Evolutionary conservation across 2,113 vertebrate species (phyloP), one percentile per base, ranked within the genome.

Genomic region (Agapornis roseicollis): DNA sequence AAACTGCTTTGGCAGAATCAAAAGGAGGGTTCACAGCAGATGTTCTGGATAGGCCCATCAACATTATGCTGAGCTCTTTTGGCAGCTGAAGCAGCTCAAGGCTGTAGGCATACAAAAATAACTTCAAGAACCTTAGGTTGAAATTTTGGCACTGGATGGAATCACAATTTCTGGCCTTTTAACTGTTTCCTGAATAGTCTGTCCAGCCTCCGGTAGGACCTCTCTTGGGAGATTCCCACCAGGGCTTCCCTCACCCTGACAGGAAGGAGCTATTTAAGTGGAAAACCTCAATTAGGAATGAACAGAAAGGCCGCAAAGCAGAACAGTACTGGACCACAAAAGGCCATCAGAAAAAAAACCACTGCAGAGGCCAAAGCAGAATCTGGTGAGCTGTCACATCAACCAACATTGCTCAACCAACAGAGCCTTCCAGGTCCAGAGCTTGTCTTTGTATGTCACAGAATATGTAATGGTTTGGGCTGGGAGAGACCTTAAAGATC

Each of bases 1-100:
- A 66, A 65, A 41, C 20, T 53, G 73, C 89, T 58, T 69, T 85
- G 81, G 68, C 96, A 90, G 79, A 69, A 70, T 68, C 60, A 17
- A 64, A 64, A 66, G 63, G 56, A 56, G 2, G 6, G 37, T 6
- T 91, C 70, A 28, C 68, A 94, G 79, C 89, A 96, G 85, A 89
- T 93, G 79, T 88, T 95, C 87, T 82, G 89, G 81, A 82, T 25
- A 91, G 87, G 66, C 71, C 49, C 80, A 60, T 91, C 88, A 85
- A 13, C 49, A 12, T 79, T 72, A 17, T 7, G 19, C 66, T 73
- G 87, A 92, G 85, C 37, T 90, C 17, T 33, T 90, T 66, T 93
- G 80, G 82, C 93, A 95, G 60, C 58, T 42, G 60, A 85, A 91
- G 78, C 33, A 60, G 20, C 1, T 1, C 23, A 23, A 50, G 64